Percentiles rank a stretch among this genome's conserved stretches.
These are phyloP conservation scores for Labeo catla DNA, from an alignment of 2,113 vertebrate species.

Conservation along the genomic window DNA sequence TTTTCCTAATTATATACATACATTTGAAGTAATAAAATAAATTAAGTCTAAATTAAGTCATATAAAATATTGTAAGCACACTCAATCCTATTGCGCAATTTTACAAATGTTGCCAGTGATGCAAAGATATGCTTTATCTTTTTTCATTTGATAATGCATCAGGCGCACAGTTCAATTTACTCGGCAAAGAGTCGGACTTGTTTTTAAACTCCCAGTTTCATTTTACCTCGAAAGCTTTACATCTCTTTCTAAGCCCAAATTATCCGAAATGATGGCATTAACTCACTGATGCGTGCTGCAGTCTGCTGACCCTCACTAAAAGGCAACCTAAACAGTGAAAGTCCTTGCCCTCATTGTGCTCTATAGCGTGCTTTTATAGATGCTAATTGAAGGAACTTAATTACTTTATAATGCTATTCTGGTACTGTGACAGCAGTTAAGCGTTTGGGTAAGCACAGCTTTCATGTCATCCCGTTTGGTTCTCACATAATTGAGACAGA, in stretches of 20 bases:
- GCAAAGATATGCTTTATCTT: not conserved
- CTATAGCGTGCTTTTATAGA: slow-evolving; percentile 66
- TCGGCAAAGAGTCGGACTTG: not conserved
- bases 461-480: slow-evolving; percentile 61
- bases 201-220: slow-evolving; percentile 9
- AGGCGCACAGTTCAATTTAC: not conserved
- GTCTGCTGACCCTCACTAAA: slow-evolving; percentile 66
- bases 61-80: not conserved
- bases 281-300: slow-evolving; percentile 62
- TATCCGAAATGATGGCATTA: slow-evolving; percentile 66
- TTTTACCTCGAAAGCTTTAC: slow-evolving; percentile 53
- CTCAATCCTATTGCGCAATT: not conserved
- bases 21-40: not conserved
- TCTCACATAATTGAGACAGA: slow-evolving; percentile 41
- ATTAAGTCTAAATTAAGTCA: not conserved
- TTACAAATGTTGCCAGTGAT: not conserved
- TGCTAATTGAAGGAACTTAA: slow-evolving; percentile 78
- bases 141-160: not conserved
- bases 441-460: slow-evolving; percentile 58
- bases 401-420: slow-evolving; percentile 76
- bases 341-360: slow-evolving; percentile 53
- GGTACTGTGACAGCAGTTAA: slow-evolving; percentile 65
- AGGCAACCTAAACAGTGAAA: slow-evolving; percentile 65
- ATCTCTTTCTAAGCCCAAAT: slow-evolving; percentile 67
- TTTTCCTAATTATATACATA: not conserved